phyloP scores from a whole-genome alignment of 2,113 vertebrate genomes.

The Chaenocephalus aceratus region DNA sequence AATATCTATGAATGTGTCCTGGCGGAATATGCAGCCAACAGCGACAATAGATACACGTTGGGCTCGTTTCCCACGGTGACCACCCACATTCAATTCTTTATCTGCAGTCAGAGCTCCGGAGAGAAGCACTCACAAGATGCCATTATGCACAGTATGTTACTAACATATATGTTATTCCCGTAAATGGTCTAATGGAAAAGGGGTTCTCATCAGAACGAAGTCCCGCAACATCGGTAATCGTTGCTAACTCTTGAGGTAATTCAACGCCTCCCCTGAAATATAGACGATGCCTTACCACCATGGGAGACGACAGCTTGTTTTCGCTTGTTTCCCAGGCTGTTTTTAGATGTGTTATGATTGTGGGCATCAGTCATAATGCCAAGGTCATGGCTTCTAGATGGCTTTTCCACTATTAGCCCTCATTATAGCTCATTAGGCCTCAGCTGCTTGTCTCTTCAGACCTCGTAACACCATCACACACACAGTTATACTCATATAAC shows the following conservation, averaged over 20 bases:
- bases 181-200: constrained; percentile 21
- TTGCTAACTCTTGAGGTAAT: constrained; percentile 65
- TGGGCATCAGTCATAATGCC: constrained; percentile 78
- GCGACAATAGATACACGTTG: constrained; percentile 12
- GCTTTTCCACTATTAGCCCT: constrained; percentile 85
- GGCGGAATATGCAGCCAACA: constrained; percentile 28
- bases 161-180: too few relatives aligned
- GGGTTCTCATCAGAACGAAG: constrained; percentile 52
- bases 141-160: constrained; percentile 22
- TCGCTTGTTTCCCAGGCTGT: constrained; percentile 79
- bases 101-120: constrained; percentile 34
- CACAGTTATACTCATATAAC: constrained; percentile 46
- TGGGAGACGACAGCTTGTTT: constrained; percentile 55
- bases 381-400: constrained; percentile 81
- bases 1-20: constrained; percentile 25
- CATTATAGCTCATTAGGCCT: constrained; percentile 86
- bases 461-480: constrained; percentile 65
- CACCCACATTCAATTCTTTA: constrained; percentile 49
- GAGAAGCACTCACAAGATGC: constrained; percentile 42
- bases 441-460: constrained; percentile 81
- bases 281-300: constrained; percentile 58
- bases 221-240: constrained; percentile 62
- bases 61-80: constrained; percentile 39
- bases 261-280: constrained; percentile 63
- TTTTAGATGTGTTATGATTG: constrained; percentile 81